These are phyloP conservation scores for Pseudochirops cupreus DNA, from an alignment of 2,797 vertebrate genomes.

Conservation along the genomic window DNA sequence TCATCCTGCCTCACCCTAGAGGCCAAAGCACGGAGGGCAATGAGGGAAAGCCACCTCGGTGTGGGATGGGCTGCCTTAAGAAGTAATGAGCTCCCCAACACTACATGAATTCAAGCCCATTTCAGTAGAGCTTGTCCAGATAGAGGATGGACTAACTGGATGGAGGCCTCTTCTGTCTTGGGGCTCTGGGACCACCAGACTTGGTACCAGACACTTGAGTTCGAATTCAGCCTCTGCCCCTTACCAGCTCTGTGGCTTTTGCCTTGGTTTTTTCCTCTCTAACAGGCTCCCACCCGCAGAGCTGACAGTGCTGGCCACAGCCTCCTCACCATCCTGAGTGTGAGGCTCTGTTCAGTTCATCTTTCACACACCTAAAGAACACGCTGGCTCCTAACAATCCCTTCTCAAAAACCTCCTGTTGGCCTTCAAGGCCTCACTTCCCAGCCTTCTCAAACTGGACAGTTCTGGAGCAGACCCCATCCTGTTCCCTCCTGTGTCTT, in stretches of 20 bases:
- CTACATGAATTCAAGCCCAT: no score
- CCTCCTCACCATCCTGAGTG: no score
- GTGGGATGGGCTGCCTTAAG: neutral
- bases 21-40: accelerated
- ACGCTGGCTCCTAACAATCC: neutral
- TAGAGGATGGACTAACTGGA: neutral
- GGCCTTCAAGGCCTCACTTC: neutral
- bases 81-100: neutral
- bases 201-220: no score
- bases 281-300: no score
- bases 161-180: neutral
- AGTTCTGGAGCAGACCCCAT: no score
- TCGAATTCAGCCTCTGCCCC: no score
- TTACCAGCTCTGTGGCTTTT: no score
- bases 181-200: neutral
- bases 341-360: no score
- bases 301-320: no score
- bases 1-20: neutral
- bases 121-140: neutral
- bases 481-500: neutral
- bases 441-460: neutral
- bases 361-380: no score
- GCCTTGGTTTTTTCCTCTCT: no score
- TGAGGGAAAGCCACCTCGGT: neutral
- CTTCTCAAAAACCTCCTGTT: neutral